Percentiles rank a stretch among this genome's conserved stretches.
Evolutionary conservation across 2,113 vertebrate species (phyloP).

Genomic region (Pelecanus crispus): DNA sequence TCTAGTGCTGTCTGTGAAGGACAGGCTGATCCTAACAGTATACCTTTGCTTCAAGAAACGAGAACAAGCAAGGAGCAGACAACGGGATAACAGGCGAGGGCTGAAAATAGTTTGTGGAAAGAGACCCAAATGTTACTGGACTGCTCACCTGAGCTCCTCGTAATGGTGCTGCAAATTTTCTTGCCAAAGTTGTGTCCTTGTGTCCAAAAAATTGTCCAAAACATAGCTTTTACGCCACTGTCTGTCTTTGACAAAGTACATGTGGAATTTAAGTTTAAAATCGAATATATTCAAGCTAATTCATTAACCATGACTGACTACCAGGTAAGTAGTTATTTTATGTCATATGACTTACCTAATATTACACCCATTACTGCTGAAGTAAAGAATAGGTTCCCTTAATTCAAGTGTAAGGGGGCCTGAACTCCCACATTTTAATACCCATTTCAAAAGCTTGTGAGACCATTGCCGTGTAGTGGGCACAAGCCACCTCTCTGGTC

Average conservation of each 20-base stretch:
- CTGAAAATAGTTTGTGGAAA: neutral
- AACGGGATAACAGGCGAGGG: neutral
- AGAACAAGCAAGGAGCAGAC: neutral
- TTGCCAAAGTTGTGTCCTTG: neutral
- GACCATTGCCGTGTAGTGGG: fast-evolving
- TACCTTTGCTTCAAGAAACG: fast-evolving
- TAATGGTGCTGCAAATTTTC: neutral
- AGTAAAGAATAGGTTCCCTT: neutral
- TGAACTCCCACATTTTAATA: neutral
- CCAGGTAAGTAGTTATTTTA: neutral
- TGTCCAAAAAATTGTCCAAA: neutral
- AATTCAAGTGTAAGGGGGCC: neutral
- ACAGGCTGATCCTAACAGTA: fast-evolving
- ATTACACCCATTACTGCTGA: neutral
- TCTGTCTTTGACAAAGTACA: neutral
- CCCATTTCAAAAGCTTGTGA: neutral
- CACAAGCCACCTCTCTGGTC: neutral
- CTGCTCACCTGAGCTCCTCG: neutral
- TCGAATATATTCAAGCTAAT: neutral
- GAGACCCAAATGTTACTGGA: neutral
- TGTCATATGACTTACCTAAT: neutral
- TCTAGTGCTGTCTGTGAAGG: neutral
- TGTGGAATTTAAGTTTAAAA: neutral
- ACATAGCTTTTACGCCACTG: neutral
- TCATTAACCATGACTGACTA: neutral